These are phyloP conservation scores for Polyploca ridens DNA, from an alignment of 2,888 invertebrate species.

Conservation along the genomic window DNA sequence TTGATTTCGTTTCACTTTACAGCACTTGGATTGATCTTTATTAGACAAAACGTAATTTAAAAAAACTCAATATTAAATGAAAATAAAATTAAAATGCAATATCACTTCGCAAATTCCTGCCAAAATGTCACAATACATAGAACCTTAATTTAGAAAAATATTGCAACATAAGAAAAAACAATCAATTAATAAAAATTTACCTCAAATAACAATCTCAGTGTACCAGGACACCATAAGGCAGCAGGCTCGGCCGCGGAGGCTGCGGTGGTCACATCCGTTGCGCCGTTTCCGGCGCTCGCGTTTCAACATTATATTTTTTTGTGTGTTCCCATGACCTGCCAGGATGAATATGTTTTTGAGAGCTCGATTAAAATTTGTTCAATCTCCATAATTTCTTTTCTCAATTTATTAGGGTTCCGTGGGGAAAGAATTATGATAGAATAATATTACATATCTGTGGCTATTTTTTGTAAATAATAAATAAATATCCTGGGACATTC, in stretches of 20 bases:
- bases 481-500: too few relatives aligned
- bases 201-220: slow-evolving; percentile 14
- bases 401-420: not conserved
- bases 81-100: too few relatives aligned
- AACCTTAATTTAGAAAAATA: too few relatives aligned
- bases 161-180: too few relatives aligned
- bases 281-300: slow-evolving; percentile 59
- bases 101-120: too few relatives aligned
- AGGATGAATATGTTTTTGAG: slow-evolving; percentile 28
- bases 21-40: too few relatives aligned
- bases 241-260: slow-evolving; percentile 43
- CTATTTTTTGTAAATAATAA: too few relatives aligned
- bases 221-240: slow-evolving; percentile 17
- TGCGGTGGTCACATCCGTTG: slow-evolving; percentile 66
- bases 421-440: not conserved
- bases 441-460: too few relatives aligned
- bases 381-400: slow-evolving; percentile 22
- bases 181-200: not conserved
- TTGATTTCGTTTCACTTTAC: too few relatives aligned
- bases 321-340: slow-evolving; percentile 66
- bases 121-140: too few relatives aligned
- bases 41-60: too few relatives aligned
- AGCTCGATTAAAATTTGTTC: slow-evolving; percentile 29
- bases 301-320: slow-evolving; percentile 44
- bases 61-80: too few relatives aligned